A percentile compares a stretch with the other conserved stretches of the same genome.
Conservation (phyloP, 1,140 invertebrate genomes). For the Propsilocerus akamusi region DNA sequence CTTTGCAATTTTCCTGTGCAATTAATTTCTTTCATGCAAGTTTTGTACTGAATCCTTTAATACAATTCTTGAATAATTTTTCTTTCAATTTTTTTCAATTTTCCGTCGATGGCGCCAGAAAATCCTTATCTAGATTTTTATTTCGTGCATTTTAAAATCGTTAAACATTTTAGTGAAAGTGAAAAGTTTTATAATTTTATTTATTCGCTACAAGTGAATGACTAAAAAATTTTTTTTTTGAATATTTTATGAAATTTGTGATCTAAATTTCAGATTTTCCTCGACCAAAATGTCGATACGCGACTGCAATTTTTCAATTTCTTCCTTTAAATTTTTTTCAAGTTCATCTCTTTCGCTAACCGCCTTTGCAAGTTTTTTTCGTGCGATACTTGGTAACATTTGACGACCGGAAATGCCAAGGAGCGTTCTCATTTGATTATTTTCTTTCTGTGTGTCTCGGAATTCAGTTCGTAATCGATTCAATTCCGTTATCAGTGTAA, state of each 20-base stretch:
- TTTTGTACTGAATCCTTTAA: too few species aligned
- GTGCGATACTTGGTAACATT: constrained; percentile 32
- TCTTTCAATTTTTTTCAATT: too few species aligned
- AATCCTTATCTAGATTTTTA: too few species aligned
- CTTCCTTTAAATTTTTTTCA: constrained; percentile 37
- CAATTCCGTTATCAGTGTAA: constrained; percentile 50
- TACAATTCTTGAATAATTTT: too few species aligned
- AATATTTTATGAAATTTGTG: background rate
- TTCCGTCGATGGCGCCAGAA: too few species aligned
- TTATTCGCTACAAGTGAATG: too few species aligned
- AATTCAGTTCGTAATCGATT: constrained; percentile 49
- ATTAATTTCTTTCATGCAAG: too few species aligned
- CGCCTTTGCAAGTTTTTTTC: constrained; percentile 34
- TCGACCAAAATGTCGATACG: background rate
- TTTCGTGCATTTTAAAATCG: too few species aligned
- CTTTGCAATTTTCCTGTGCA: too few species aligned
- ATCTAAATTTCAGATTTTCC: background rate
- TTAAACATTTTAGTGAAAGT: too few species aligned
- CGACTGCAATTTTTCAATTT: constrained; percentile 18
- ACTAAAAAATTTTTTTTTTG: background rate
- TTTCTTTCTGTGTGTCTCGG: constrained; percentile 36
- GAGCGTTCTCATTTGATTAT: constrained; percentile 47
- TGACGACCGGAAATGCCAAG: constrained; percentile 37
- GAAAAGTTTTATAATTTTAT: too few species aligned
- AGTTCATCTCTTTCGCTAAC: constrained; percentile 37